Conservation (phyloP, 2,113 vertebrate species). For the Protobothrops mucrosquamatus region DNA sequence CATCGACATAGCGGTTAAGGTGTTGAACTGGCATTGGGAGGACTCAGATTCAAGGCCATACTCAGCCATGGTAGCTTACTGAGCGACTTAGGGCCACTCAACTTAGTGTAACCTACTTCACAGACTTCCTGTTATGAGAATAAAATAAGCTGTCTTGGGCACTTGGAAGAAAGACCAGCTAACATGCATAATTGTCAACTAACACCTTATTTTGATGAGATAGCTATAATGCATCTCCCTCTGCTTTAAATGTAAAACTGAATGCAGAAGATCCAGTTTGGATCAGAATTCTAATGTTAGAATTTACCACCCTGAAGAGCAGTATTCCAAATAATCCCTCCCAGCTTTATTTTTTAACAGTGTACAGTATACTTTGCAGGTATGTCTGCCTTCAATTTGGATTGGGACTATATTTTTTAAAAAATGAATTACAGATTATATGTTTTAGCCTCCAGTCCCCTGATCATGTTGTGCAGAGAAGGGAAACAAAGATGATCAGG, state of each 20-base stretch:
- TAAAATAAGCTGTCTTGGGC: neutral
- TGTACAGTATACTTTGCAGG: neutral
- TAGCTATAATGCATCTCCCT: neutral
- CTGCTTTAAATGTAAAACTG: neutral
- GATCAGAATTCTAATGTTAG: neutral
- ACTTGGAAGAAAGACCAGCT: neutral
- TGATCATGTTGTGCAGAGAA: no score
- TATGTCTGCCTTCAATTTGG: neutral
- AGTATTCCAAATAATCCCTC: neutral
- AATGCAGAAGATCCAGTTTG: neutral
- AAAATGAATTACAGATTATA: neutral
- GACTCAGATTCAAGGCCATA: neutral
- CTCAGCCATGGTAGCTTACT: neutral
- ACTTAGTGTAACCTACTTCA: neutral
- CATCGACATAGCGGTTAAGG: neutral
- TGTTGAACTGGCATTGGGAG: neutral
- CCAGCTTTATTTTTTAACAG: neutral
- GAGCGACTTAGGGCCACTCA: neutral
- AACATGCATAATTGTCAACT: neutral
- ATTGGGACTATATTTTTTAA: neutral
- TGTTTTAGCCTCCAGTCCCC: no score
- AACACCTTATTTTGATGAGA: neutral
- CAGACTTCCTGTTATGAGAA: neutral
- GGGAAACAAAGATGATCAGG: no score
- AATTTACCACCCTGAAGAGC: neutral